phyloP scores from a whole-genome alignment of 2,113 vertebrate species.

The Ceyx margarethae region DNA sequence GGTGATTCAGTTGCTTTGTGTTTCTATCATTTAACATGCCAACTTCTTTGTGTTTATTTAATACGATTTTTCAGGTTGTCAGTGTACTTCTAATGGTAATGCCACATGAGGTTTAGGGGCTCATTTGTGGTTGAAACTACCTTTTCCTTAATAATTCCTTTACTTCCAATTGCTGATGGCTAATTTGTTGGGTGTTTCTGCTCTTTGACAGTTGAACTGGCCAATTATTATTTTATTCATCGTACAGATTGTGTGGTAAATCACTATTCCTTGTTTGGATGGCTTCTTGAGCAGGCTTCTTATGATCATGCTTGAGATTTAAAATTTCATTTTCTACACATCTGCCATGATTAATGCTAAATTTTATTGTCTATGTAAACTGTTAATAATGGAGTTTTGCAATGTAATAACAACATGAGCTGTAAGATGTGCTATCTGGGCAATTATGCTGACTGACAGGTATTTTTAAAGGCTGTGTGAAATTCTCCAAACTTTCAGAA shows the following conservation, averaged over 20 bases:
- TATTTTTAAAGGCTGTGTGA: background rate
- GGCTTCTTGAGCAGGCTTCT: background rate
- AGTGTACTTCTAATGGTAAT: background rate
- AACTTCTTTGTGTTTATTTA: background rate
- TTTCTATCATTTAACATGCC: background rate
- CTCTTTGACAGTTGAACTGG: background rate
- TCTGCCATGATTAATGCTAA: background rate
- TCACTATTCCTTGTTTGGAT: background rate
- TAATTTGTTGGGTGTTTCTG: background rate
- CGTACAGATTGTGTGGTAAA: background rate
- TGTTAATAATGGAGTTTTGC: background rate
- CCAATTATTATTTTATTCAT: background rate
- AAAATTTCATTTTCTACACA: background rate
- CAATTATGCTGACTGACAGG: background rate
- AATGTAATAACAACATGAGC: background rate
- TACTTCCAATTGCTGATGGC: background rate
- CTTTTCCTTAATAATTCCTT: background rate
- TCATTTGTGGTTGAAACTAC: background rate
- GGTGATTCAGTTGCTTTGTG: background rate
- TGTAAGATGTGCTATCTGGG: background rate
- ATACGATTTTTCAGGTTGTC: background rate
- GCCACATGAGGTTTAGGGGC: background rate
- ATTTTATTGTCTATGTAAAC: background rate
- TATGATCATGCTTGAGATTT: background rate
- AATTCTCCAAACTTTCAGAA: background rate